A percentile compares a stretch with the other conserved stretches of the same genome.
Conservation (phyloP, 2,113 vertebrate species). For the Rafetus swinhoei region DNA sequence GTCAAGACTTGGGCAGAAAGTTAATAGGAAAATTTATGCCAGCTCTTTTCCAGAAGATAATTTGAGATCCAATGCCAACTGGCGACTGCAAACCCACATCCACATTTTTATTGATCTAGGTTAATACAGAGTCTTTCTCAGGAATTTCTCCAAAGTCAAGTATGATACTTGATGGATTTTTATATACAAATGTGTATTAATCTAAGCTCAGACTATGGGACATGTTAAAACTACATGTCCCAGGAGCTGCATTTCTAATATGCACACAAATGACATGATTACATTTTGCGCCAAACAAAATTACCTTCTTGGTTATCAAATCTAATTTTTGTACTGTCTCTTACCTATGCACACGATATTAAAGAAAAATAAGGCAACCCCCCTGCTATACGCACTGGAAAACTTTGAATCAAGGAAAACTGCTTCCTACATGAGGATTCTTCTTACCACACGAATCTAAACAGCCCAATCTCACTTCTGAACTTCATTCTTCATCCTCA, state of each 20-base stretch:
- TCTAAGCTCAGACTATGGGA: fast-evolving
- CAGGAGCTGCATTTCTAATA: background rate
- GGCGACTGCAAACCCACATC: background rate
- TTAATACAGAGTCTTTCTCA: background rate
- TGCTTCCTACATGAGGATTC: background rate
- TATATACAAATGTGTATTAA: background rate
- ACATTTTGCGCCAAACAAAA: background rate
- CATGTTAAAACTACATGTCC: background rate
- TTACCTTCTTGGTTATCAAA: background rate
- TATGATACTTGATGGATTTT: background rate
- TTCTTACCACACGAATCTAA: background rate
- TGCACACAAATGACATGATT: background rate
- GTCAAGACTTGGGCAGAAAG: background rate
- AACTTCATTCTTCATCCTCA: background rate
- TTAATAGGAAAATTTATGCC: background rate
- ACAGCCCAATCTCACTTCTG: background rate
- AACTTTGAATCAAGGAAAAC: background rate
- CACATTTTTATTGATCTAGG: background rate
- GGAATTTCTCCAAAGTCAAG: background rate
- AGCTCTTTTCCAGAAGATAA: background rate
- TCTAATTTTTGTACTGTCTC: background rate
- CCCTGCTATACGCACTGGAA: background rate
- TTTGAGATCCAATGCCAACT: background rate
- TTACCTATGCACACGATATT: background rate
- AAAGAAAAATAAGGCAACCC: background rate